phyloP scores from a whole-genome alignment of 2,888 invertebrate species.

The Hypomecis punctinalis region DNA sequence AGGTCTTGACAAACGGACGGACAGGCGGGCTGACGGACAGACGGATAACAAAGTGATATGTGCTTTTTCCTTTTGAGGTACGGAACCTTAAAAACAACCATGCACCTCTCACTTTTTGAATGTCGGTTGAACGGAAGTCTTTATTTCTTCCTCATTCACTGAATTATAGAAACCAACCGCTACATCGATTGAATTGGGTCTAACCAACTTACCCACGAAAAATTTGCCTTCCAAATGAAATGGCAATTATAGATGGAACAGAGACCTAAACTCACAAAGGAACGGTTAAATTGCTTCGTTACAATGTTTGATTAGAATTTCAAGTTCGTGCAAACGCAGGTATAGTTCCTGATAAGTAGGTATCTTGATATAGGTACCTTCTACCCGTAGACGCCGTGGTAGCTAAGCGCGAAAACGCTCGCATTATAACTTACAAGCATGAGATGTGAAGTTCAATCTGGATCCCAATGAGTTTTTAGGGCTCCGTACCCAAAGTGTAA shows the following conservation, averaged over 20 bases:
- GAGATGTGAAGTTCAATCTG: no score
- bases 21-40: no score
- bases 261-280: constrained; percentile 39
- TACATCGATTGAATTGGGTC: constrained; percentile 10
- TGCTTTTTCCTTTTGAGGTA: no score
- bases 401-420: no score
- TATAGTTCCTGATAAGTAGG: constrained; percentile 27
- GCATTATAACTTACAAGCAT: no score
- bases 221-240: constrained; percentile 35
- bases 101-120: no score
- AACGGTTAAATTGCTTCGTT: constrained; percentile 44
- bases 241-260: constrained; percentile 35
- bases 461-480: no score
- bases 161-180: not conserved
- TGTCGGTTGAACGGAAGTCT: not conserved
- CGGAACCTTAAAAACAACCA: no score
- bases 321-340: constrained; percentile 30
- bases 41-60: no score
- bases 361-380: not conserved
- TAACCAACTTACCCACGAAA: constrained; percentile 27
- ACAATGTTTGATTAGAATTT: constrained; percentile 44
- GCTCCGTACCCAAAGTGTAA: no score
- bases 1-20: no score
- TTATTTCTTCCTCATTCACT: constrained; percentile 3
- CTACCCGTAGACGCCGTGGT: no score